Evolutionary conservation across 2,888 invertebrate genomes (phyloP).

Genomic region (Pristionchus arcanus): DNA sequence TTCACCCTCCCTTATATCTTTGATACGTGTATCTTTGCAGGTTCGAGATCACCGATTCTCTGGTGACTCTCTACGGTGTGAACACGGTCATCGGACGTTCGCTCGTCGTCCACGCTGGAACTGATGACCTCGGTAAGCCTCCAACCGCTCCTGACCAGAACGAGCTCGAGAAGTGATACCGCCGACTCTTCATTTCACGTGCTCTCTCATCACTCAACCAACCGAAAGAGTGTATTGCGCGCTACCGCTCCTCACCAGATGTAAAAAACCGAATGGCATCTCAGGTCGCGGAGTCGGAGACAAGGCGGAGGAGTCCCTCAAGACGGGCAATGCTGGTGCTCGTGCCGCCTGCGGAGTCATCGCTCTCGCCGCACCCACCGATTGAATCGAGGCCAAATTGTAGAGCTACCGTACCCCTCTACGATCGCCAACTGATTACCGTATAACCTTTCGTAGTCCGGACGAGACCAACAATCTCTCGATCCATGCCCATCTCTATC

Average conservation of each 20-base stretch:
- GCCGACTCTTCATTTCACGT: too few relatives aligned
- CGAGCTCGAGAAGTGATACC: too few relatives aligned
- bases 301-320: slow-evolving; percentile 77
- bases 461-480: neutral
- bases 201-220: too few relatives aligned
- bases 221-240: too few relatives aligned
- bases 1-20: too few relatives aligned
- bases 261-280: neutral
- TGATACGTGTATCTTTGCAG: slow-evolving; percentile 26
- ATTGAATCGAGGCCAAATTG: slow-evolving; percentile 44
- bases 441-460: neutral
- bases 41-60: slow-evolving; percentile 74
- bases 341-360: slow-evolving; percentile 80
- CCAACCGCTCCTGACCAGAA: neutral
- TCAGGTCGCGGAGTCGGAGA: slow-evolving; percentile 73
- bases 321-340: slow-evolving; percentile 80
- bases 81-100: slow-evolving; percentile 77
- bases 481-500: neutral
- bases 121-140: slow-evolving; percentile 63
- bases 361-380: slow-evolving; percentile 57
- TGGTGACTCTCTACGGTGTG: slow-evolving; percentile 71
- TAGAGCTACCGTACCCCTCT: slow-evolving; percentile 13
- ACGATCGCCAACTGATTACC: neutral
- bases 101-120: slow-evolving; percentile 78
- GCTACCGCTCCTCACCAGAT: neutral